These are phyloP conservation scores for Polypterus senegalus DNA, from an alignment of 2,113 vertebrate species.

Conservation along the genomic window DNA sequence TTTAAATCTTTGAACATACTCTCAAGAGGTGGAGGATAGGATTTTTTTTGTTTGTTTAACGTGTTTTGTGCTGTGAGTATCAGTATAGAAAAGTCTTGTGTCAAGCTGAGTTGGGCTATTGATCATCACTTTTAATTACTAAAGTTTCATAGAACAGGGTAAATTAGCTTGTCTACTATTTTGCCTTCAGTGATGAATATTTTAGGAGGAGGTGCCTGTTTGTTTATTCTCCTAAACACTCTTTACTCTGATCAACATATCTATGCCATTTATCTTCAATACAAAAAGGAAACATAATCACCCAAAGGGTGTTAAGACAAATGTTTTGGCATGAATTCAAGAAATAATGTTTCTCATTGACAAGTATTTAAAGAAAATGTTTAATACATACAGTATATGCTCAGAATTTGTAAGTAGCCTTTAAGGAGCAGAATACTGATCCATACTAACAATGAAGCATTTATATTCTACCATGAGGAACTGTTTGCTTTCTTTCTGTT, in stretches of 20 bases:
- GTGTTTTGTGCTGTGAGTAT: conserved; percentile 7
- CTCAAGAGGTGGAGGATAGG: background rate
- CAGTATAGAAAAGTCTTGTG: conserved; percentile 38
- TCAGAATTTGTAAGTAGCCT: background rate
- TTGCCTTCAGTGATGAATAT: conserved; percentile 62
- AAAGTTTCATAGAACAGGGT: conserved; percentile 52
- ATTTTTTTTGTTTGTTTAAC: background rate
- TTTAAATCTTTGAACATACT: background rate
- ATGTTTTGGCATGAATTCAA: background rate
- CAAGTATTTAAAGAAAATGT: background rate
- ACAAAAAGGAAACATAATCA: background rate
- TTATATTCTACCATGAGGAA: background rate
- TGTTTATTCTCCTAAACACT: conserved; percentile 43
- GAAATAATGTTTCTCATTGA: background rate
- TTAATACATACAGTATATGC: background rate
- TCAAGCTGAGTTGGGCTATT: conserved; percentile 56
- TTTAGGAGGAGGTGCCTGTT: conserved; percentile 47
- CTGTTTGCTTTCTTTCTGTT: too few relatives aligned
- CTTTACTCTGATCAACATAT: conserved; percentile 39
- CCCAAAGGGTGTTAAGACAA: background rate
- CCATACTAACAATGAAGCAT: background rate
- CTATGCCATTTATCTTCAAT: conserved; percentile 42
- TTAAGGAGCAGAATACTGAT: background rate
- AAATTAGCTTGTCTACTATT: conserved; percentile 57
- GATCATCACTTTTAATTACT: conserved; percentile 74